Evolutionary conservation across 2,888 invertebrate species (phyloP).

Genomic region (Exocentrus adspersus): DNA sequence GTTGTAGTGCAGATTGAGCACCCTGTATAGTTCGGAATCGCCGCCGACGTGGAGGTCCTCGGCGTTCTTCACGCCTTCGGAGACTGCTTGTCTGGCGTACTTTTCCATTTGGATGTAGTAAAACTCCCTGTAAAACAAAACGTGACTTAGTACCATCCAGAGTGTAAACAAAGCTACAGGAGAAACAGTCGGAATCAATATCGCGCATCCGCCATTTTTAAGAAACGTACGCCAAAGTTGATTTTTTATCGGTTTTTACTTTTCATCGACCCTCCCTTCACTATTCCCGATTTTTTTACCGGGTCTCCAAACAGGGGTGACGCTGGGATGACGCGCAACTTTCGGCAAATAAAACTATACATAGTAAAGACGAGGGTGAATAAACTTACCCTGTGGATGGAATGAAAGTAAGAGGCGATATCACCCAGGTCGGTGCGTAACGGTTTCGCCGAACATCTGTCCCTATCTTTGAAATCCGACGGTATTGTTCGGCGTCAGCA

Average conservation of each 20-base stretch:
- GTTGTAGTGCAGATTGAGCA: constrained; percentile 98
- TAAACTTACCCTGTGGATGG: constrained; percentile 20
- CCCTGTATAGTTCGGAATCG: constrained; percentile 97
- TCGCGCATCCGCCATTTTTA: too few species aligned
- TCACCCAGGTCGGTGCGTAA: constrained; percentile 29
- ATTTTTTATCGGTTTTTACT: too few species aligned
- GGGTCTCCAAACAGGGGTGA: constrained; percentile 4
- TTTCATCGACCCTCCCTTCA: too few species aligned
- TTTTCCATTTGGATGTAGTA: constrained; percentile 99
- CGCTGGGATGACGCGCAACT: neutral
- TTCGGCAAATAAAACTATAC: too few species aligned
- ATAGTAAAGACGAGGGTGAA: constrained; percentile 30
- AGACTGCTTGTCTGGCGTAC: constrained; percentile 97
- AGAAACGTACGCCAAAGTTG: too few species aligned
- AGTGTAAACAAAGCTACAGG: too few species aligned
- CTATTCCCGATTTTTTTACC: constrained; percentile 6
- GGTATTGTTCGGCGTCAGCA: constrained; percentile 35
- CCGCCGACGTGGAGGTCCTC: constrained; percentile 94
- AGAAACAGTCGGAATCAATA: too few species aligned
- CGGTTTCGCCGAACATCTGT: constrained; percentile 45
- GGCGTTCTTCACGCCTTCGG: constrained; percentile 92
- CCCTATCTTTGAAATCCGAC: constrained; percentile 35
- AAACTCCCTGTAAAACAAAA: constrained; percentile 87
- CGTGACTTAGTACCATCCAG: neutral
- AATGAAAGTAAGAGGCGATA: constrained; percentile 22